Percentiles rank a stretch among this genome's conserved stretches.
Evolutionary conservation across 2,113 vertebrate species (phyloP).

Genomic region (Columbina picui): DNA sequence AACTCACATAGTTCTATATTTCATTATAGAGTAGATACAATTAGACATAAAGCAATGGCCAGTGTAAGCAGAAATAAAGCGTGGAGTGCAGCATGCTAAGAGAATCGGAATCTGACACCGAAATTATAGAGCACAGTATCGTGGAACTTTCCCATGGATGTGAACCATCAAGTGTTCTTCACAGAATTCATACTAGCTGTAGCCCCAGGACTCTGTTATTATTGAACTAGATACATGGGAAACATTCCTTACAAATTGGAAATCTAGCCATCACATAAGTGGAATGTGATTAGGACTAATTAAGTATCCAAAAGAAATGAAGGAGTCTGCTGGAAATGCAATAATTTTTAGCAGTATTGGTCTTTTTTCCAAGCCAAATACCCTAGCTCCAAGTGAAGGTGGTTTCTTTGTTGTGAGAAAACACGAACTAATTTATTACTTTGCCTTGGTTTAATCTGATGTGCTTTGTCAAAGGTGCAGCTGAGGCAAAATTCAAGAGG

Average conservation of each 20-base stretch:
- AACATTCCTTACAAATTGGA: background rate
- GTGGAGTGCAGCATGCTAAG: background rate
- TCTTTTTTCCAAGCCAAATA: background rate
- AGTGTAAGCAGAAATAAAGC: background rate
- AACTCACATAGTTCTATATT: background rate
- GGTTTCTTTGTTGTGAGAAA: slow-evolving; percentile 1
- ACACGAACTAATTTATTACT: background rate
- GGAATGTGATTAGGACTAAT: background rate
- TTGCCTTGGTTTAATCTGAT: slow-evolving; percentile 6
- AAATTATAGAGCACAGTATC: background rate
- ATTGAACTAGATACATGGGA: background rate
- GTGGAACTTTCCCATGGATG: background rate
- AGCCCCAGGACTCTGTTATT: background rate
- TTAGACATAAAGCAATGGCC: background rate
- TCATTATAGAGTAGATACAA: background rate
- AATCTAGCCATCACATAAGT: background rate
- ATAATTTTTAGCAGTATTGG: background rate
- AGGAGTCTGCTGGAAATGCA: background rate
- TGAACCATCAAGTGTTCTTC: background rate
- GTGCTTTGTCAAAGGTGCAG: slow-evolving; percentile 8
- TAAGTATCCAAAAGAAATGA: background rate
- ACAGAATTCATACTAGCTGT: background rate
- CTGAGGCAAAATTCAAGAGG: background rate
- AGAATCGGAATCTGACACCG: background rate
- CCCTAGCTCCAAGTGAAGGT: background rate